Percentiles rank a stretch among this genome's conserved stretches.
These are phyloP conservation scores for Macaria notata DNA, from an alignment of 2,888 invertebrate genomes.

Conservation along the genomic window DNA sequence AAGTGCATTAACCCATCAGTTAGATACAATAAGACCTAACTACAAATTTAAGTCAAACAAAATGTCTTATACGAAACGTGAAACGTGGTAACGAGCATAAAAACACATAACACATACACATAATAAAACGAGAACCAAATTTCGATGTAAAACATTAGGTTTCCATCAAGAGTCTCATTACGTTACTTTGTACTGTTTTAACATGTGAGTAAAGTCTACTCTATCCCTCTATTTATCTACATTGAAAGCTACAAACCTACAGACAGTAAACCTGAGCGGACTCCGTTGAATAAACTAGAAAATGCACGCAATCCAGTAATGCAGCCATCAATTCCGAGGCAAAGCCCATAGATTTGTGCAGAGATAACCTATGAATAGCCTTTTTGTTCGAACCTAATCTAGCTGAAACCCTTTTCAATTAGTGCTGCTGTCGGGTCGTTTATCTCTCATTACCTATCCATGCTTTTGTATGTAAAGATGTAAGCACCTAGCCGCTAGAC, in stretches of 20 bases:
- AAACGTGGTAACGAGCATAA: no score
- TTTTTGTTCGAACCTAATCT: conserved; percentile 36
- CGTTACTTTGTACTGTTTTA: no score
- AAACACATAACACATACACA: no score
- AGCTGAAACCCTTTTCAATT: conserved; percentile 39
- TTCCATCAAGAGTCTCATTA: no score
- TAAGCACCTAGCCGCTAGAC: conserved; percentile 1
- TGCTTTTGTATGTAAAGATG: conserved; percentile 9
- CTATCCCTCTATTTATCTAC: neutral
- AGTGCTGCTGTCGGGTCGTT: conserved; percentile 31
- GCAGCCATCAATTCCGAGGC: conserved; percentile 30
- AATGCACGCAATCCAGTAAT: conserved; percentile 32
- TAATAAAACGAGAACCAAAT: no score
- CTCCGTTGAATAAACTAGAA: conserved; percentile 18
- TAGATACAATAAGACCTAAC: no score
- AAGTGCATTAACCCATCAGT: no score
- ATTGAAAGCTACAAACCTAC: neutral
- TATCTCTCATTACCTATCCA: conserved; percentile 26
- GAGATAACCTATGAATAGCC: conserved; percentile 33
- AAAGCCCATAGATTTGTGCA: conserved; percentile 31
- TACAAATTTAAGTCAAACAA: no score
- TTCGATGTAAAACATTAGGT: no score
- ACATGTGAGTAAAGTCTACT: no score
- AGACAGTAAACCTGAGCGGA: no score
- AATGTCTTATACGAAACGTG: no score